A percentile compares a stretch with the other conserved stretches of the same genome.
Conservation (phyloP, 2,113 vertebrate genomes). For the Vombatus ursinus region DNA sequence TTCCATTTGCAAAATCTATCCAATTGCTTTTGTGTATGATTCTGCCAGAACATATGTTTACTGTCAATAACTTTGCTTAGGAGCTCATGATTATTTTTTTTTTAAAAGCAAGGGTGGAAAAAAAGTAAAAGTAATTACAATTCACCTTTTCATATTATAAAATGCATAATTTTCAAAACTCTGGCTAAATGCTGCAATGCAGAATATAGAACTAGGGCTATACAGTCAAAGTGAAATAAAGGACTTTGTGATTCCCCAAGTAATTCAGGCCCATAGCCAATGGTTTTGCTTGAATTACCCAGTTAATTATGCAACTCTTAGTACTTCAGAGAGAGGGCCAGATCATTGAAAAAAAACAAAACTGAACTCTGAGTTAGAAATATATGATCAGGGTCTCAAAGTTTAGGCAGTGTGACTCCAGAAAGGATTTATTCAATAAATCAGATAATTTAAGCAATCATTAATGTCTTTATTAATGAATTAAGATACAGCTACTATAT, state of each 20-base stretch:
- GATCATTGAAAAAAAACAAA: constrained; percentile 57
- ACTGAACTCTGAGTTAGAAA: constrained; percentile 26
- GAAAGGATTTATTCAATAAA: background rate
- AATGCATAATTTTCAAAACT: constrained; percentile 29
- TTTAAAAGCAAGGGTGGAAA: constrained; percentile 9
- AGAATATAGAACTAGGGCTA: constrained; percentile 23
- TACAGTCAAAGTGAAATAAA: constrained; percentile 32
- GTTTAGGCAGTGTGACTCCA: constrained; percentile 41
- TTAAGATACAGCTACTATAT: background rate
- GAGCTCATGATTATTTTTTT: background rate
- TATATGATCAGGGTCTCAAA: constrained; percentile 40
- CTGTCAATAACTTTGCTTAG: constrained; percentile 11
- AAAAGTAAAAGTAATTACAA: constrained; percentile 56
- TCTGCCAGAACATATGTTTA: background rate
- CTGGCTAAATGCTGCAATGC: constrained; percentile 33
- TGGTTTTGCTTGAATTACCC: constrained; percentile 31
- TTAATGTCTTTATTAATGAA: background rate
- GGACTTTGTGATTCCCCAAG: constrained; percentile 35
- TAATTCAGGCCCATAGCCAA: constrained; percentile 31
- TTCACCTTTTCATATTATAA: constrained; percentile 21
- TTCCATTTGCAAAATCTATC: constrained; percentile 41
- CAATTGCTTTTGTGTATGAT: background rate
- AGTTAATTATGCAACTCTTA: constrained; percentile 42
- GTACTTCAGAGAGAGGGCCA: constrained; percentile 40
- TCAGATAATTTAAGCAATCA: background rate